Evolutionary conservation across 2,797 vertebrate genomes (phyloP).

Genomic region (Anisognathus igniventris): DNA sequence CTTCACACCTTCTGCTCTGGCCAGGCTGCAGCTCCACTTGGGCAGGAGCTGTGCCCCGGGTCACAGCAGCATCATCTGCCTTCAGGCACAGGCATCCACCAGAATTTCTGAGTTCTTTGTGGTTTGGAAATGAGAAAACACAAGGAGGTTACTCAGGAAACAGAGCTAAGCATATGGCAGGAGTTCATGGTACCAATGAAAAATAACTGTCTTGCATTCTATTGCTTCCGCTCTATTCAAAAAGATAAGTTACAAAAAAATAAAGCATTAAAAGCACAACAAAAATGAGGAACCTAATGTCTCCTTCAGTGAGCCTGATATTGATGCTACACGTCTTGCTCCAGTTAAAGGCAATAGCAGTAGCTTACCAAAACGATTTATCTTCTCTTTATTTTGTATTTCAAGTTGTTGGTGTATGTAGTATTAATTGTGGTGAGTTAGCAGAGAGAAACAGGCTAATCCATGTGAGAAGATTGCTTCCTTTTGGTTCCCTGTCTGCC

Average conservation of each 20-base stretch:
- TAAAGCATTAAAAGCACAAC: background rate
- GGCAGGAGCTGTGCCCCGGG: background rate
- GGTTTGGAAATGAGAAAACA: background rate
- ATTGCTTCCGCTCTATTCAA: background rate
- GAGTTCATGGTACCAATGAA: background rate
- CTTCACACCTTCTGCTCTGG: background rate
- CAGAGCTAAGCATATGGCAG: background rate
- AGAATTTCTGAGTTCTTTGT: background rate
- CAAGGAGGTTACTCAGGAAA: background rate
- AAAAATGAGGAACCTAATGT: background rate
- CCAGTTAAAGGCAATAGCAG: background rate
- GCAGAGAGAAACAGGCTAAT: conserved; percentile 4
- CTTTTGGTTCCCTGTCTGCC: background rate
- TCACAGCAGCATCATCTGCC: background rate
- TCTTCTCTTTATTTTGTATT: background rate
- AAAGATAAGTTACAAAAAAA: background rate
- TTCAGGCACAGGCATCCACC: background rate
- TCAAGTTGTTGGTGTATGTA: background rate
- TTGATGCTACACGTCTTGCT: background rate
- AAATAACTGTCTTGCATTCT: background rate
- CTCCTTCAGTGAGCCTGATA: background rate
- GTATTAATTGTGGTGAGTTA: background rate
- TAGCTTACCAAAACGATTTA: background rate
- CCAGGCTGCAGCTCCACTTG: background rate
- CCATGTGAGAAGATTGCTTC: background rate